phyloP scores from a whole-genome alignment of 2,888 invertebrate genomes.

The Lasioglossum malachurum region DNA sequence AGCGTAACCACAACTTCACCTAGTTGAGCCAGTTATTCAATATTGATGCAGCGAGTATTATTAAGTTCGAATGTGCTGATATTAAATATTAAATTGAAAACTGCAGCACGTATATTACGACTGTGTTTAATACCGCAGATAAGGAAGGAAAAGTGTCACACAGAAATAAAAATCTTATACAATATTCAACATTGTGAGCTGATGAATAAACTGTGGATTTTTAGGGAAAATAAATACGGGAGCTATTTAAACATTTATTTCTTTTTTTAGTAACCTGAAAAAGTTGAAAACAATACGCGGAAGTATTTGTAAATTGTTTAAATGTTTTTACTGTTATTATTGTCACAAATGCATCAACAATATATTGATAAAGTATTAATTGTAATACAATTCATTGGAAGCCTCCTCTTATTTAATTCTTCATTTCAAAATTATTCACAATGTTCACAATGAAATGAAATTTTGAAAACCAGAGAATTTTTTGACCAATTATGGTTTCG shows the following conservation, averaged over 20 bases:
- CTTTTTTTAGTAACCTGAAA: not conserved
- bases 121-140: not conserved
- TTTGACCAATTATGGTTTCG: not conserved
- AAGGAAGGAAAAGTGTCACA: not conserved
- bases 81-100: not conserved
- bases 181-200: not conserved
- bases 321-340: too few species aligned
- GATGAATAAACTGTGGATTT: not conserved
- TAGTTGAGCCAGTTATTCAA: not conserved
- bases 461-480: not conserved
- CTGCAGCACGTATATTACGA: not conserved
- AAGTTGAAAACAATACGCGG: too few species aligned
- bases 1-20: not conserved
- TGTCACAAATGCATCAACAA: not conserved
- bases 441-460: not conserved
- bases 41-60: not conserved
- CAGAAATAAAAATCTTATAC: not conserved
- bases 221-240: not conserved
- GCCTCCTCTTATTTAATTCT: not conserved
- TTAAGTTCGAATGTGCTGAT: not conserved
- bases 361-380: not conserved
- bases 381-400: not conserved
- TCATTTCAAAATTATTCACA: not conserved
- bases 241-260: too few species aligned
- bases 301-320: not conserved